phyloP scores from a whole-genome alignment of 2,797 vertebrate species.

The Delichon dasypus region DNA sequence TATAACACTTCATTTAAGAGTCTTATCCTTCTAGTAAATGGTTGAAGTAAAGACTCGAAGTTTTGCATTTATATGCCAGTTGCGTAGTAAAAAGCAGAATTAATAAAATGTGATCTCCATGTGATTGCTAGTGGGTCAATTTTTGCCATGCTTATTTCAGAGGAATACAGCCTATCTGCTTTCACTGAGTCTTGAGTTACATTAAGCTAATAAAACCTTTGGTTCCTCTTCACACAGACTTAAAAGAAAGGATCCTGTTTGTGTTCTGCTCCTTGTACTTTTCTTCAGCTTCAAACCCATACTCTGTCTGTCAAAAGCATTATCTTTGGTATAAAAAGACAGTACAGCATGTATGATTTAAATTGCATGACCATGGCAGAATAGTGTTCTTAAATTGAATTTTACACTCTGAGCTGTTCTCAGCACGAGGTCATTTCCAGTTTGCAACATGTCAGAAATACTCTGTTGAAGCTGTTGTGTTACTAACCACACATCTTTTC shows the following conservation, averaged over 20 bases:
- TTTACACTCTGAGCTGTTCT: background rate
- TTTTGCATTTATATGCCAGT: background rate
- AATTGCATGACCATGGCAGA: background rate
- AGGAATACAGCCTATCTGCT: background rate
- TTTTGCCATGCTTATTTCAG: background rate
- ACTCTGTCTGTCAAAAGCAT: background rate
- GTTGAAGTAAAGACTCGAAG: background rate
- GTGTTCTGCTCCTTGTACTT: background rate
- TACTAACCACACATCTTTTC: background rate
- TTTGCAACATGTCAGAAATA: background rate
- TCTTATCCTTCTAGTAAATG: background rate
- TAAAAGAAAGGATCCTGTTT: background rate
- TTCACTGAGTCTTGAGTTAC: background rate
- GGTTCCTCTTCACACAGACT: background rate
- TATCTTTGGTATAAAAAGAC: background rate
- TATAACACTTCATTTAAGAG: background rate
- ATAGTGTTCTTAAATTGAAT: background rate
- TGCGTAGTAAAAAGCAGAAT: background rate
- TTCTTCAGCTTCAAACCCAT: background rate
- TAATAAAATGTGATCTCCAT: background rate
- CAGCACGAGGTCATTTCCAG: background rate
- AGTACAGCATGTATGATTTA: background rate
- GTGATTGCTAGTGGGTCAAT: background rate
- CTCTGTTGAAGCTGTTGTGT: background rate
- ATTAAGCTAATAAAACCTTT: background rate